phyloP scores from a whole-genome alignment of 2,113 vertebrate species.

The Tiliqua scincoides region DNA sequence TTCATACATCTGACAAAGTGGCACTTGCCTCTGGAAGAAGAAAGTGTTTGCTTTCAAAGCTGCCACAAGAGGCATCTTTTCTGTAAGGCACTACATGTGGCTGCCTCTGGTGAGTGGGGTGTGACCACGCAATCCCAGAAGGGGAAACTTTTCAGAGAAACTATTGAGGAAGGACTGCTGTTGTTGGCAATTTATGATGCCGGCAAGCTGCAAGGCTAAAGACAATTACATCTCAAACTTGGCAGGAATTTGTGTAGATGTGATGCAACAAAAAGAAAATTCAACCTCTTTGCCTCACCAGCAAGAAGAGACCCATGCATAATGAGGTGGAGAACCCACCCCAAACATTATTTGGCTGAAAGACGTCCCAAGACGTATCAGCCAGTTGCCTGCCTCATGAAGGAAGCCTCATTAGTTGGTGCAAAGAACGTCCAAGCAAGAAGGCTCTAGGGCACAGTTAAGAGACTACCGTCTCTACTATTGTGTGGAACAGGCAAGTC shows the following conservation, averaged over 20 bases:
- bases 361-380: too few species aligned
- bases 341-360: not conserved
- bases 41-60: too few species aligned
- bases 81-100: not conserved
- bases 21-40: too few species aligned
- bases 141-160: not conserved
- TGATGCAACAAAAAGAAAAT: not conserved
- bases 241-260: not conserved
- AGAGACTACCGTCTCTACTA: too few species aligned
- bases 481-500: not conserved
- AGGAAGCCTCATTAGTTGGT: not conserved
- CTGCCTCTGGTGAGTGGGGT: not conserved
- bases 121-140: not conserved
- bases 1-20: too few species aligned
- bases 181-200: not conserved
- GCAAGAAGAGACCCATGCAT: not conserved
- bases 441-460: not conserved
- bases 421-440: not conserved
- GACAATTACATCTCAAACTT: not conserved
- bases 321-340: not conserved
- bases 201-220: not conserved
- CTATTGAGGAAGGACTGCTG: not conserved
- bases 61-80: not conserved
- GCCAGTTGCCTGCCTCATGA: not conserved
- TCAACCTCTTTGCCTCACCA: too few species aligned